A percentile compares a stretch with the other conserved stretches of the same genome.
Conservation (phyloP, 2,113 vertebrate genomes). For the Morone saxatilis region DNA sequence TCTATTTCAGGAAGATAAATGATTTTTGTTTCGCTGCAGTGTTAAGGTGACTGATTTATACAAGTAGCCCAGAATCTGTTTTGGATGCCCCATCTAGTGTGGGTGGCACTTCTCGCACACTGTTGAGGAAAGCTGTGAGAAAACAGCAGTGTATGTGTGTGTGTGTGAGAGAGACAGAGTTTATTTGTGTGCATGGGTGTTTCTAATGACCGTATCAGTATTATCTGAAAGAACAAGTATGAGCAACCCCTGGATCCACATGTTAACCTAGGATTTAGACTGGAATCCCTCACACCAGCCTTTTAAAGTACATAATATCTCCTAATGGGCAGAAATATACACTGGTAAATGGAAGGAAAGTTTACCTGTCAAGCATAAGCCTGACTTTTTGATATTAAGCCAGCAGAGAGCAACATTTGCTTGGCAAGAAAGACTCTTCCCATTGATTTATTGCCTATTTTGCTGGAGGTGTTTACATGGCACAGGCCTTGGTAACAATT, state of each 20-base stretch:
- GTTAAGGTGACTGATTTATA: constrained; percentile 33
- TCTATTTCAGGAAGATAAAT: not conserved
- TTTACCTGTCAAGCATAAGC: not conserved
- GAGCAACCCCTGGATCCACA: not conserved
- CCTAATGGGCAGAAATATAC: not conserved
- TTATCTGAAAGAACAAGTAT: not conserved
- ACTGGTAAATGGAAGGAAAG: not conserved
- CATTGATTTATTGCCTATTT: constrained; percentile 11
- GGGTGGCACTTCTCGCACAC: constrained; percentile 70
- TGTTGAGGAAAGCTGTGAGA: constrained; percentile 57
- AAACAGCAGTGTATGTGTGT: constrained; percentile 26
- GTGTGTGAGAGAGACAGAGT: not conserved
- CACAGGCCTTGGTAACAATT: not conserved
- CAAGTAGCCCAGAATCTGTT: constrained; percentile 45
- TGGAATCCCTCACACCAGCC: not conserved
- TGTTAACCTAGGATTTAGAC: not conserved
- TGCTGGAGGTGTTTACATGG: not conserved
- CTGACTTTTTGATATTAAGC: not conserved
- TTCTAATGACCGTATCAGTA: not conserved
- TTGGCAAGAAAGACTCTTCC: not conserved
- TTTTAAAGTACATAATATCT: not conserved
- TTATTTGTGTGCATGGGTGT: not conserved
- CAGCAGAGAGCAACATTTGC: not conserved
- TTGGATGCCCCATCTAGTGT: constrained; percentile 44
- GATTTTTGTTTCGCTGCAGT: constrained; percentile 4